These are phyloP conservation scores for Gortyna flavago DNA, from an alignment of 2,888 invertebrate genomes.

Conservation along the genomic window DNA sequence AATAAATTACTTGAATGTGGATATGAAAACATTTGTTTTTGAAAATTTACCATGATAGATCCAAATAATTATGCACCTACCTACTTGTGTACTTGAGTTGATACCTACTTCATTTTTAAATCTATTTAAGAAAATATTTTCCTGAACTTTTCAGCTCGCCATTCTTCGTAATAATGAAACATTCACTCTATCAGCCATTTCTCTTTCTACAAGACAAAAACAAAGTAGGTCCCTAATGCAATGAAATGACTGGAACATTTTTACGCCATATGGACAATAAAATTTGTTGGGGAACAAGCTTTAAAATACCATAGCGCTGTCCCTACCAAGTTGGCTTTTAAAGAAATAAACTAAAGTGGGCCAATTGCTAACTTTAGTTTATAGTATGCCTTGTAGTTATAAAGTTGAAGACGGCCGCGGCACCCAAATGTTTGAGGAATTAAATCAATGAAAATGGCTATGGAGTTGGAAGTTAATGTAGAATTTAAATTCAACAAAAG, in stretches of 20 bases:
- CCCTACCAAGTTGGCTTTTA: constrained; percentile 18
- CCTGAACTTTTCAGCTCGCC: not conserved
- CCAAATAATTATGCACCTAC: not conserved
- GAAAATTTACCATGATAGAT: not conserved
- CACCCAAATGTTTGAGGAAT: constrained; percentile 10
- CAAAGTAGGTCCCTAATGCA: not conserved
- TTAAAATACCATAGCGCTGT: constrained; percentile 26
- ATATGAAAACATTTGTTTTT: not conserved
- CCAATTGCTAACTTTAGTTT: constrained; percentile 26
- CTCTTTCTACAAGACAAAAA: not conserved
- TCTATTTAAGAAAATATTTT: not conserved
- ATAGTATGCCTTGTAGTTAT: constrained; percentile 14
- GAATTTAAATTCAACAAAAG: not conserved
- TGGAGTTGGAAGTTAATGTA: not conserved
- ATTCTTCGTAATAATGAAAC: not conserved
- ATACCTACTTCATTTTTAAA: not conserved
- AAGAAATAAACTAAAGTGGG: constrained; percentile 36
- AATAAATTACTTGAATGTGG: not conserved
- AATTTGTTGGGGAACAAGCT: constrained; percentile 16
- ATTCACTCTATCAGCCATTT: constrained; percentile 8
- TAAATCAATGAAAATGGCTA: not conserved
- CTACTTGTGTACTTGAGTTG: not conserved
- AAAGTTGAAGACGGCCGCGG: constrained; percentile 15
- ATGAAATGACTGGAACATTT: constrained; percentile 3
- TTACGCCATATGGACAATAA: not conserved